Evolutionary conservation across 1,140 invertebrate genomes (phyloP), one percentile per base, ranked within the genome.

Genomic region (Dendroctonus ponderosae): DNA sequence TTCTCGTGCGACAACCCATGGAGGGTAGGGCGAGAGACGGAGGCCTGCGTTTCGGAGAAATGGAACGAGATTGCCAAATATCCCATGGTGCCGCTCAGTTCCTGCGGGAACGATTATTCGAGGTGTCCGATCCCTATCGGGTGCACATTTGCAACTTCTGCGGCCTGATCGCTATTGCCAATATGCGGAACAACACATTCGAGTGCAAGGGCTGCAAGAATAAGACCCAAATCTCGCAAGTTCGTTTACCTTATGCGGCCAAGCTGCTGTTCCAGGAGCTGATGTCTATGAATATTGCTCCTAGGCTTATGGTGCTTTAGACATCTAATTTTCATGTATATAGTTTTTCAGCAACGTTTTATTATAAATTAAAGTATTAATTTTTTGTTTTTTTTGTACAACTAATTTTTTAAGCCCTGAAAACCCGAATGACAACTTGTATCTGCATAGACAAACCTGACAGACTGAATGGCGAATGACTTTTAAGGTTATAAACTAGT

Each of bases 21-120:
- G 97, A 99, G 80, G 97, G 97, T 75, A 89, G 97, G 80, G 96
- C 96, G 26, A 91, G 96, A 72, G 97, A 99, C 81, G 97, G 97
- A 74, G 97, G 97, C 68, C 82, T 99, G 64, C 94, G 97, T 85
- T 99, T 99, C 78, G 97, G 97, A 71, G 97, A 99, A 79, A 99
- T 99, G 97, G 97, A 99, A 80, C 93, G 97, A 57, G 97, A 99
- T 88, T 99, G 97, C 86, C 97, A 99, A 83, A 99, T 99, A 76
- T 93, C 97, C 65, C 97, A 99, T 76, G 97, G 97, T 42, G 96
- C 97, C 0, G 96, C 97, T 0, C 97, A 99, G 80, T 99, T 99
- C 77, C 81, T 99, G 11, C 82, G 96, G 49, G 97, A 99, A 80
- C 85, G 97, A 66, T 81, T 99, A 7, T 99, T 99, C 79, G 96